Conservation (phyloP, 2,797 vertebrate species). For the Poeciliopsis presidionis region DNA sequence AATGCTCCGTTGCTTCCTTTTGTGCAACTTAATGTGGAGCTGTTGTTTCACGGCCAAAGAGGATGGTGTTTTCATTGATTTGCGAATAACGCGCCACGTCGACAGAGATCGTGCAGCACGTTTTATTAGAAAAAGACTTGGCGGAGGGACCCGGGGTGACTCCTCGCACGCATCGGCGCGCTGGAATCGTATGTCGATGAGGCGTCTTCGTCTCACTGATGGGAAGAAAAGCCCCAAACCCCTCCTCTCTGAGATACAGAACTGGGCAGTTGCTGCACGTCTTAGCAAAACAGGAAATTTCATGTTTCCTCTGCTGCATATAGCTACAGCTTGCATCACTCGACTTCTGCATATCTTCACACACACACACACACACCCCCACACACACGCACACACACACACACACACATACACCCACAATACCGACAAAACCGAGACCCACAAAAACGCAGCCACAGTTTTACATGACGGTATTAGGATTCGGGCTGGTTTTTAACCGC, state of each 20-base stretch:
- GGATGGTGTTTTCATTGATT: neutral
- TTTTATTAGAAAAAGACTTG: neutral
- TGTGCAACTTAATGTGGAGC: neutral
- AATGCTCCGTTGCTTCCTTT: neutral
- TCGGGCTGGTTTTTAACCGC: slow-evolving; percentile 27
- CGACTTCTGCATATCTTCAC: slow-evolving; percentile 69
- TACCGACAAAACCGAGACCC: slow-evolving; percentile 18
- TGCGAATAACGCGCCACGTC: neutral
- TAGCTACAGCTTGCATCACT: slow-evolving; percentile 79
- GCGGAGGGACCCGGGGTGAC: neutral
- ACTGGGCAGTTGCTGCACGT: slow-evolving; percentile 83
- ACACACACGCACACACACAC: neutral
- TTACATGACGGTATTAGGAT: slow-evolving; percentile 40
- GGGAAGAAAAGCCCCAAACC: slow-evolving; percentile 74
- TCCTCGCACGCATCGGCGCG: neutral
- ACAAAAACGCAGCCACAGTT: slow-evolving; percentile 48
- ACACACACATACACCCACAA: slow-evolving; percentile 12
- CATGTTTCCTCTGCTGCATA: slow-evolving; percentile 84
- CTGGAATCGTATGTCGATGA: slow-evolving; percentile 24
- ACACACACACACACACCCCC: slow-evolving; percentile 23
- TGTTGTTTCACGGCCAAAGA: neutral
- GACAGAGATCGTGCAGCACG: neutral
- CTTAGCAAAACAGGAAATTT: slow-evolving; percentile 88
- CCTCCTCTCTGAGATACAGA: slow-evolving; percentile 71
- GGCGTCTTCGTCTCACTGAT: slow-evolving; percentile 49